Base-by-base conservation (phyloP, 1,140 invertebrate genomes). In the Hycleus cichorii region DNA sequence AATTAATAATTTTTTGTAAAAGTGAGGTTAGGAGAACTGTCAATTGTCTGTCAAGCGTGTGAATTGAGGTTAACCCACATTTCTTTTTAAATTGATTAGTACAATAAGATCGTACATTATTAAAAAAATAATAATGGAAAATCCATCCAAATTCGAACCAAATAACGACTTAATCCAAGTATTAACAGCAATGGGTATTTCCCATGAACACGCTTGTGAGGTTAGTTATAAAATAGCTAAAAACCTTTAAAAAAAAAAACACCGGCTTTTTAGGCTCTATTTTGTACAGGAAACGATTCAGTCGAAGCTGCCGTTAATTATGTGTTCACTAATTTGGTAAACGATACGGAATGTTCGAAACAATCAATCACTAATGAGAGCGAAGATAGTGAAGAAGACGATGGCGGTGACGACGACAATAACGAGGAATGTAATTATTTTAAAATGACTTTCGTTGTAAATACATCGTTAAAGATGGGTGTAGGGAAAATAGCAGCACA, bases 401-500 rank as follows among this genome's bases (percentile, higher is more conserved):
- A 69, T 68, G 65, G 64, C 12, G 61, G 50, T 8, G 46, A 25
- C 12, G 67, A 69, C 49, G 74, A 18, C 18, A 18, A 18, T 18
- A 18, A 72, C 9, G 74, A 74, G 2, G 69, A 71, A 27, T 62
- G 66, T 7, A 72, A 75, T 42, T 64, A 71, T 18, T 79, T 76
- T 68, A 85, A 85, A 75, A 85, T 85, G 83, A 80, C 82, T 32
- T 82, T 85, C 73, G 79, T 84, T n/a, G 79, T 84, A 1, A 85
- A 85, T 67, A 69, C 64, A 27, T 75, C 76, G 39, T 69, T 85
- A 47, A 74, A 77, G 55, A 85, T 85, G 83, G 80, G 82, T 5
- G 67, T 77, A 10, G 83, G 83, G 3, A 85, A 85, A 68, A 69
- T 81, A n/a, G 80, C 80, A 8, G 79, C 82, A 10, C 83, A 85